Percentiles rank a stretch among this genome's conserved stretches.
Evolutionary conservation across 1,140 invertebrate species (phyloP).

Genomic region (Ostrea edulis): DNA sequence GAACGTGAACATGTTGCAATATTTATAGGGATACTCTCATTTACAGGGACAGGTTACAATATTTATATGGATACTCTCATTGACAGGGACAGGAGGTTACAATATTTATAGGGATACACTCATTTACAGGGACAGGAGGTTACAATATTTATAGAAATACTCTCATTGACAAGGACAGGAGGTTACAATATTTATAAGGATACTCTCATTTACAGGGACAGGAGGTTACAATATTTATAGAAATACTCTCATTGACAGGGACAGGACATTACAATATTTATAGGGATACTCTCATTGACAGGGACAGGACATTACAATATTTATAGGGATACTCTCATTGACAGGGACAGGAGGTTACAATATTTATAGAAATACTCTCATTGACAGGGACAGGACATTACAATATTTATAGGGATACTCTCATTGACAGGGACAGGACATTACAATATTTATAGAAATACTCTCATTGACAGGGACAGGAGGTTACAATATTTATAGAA

Average conservation of each 20-base stretch:
- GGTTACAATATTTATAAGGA: too few relatives aligned
- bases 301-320: too few relatives aligned
- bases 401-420: too few relatives aligned
- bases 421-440: constrained; percentile 83
- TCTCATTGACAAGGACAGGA: constrained; percentile 82
- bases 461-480: constrained; percentile 81
- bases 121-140: constrained; percentile 85
- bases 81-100: constrained; percentile 86
- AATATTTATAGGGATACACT: background rate
- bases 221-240: too few relatives aligned
- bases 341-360: constrained; percentile 87
- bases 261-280: too few relatives aligned
- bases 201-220: constrained; percentile 79
- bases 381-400: constrained; percentile 84
- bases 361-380: background rate
- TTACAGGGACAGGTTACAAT: constrained; percentile 83
- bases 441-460: too few relatives aligned
- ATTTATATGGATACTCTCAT: background rate
- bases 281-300: constrained; percentile 60
- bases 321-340: constrained; percentile 33
- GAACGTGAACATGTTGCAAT: too few relatives aligned
- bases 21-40: background rate
- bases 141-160: too few relatives aligned
- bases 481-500: too few relatives aligned
- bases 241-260: constrained; percentile 77